Base-by-base conservation (phyloP, 2,797 vertebrate genomes). In the Melanogrammus aeglefinus region DNA sequence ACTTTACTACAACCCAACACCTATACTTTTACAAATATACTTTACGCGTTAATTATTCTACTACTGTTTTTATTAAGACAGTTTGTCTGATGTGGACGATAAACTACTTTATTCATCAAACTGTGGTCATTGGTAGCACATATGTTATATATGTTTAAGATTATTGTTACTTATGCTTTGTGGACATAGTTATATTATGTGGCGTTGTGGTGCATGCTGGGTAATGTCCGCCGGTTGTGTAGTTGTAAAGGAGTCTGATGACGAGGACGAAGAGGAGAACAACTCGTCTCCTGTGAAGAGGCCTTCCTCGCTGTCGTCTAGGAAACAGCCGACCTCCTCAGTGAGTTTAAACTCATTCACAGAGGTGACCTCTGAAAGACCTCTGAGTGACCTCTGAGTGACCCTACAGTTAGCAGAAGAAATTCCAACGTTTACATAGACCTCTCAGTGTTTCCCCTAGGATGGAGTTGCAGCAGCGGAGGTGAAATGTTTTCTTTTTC, bases 231-330 rank as follows among this genome's bases (percentile, higher is more conserved):
- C 47, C 12, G n/a, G n/a, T n/a, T n/a, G n/a, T n/a, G n/a, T n/a
- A n/a, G n/a, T 31, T 84, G 86, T 91, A 75, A 94, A 93, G 78
- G 92, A 92, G 16, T 91, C 90, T 18, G 92, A 93, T 0, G 92
- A 92, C 78, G 93, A 94, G 66, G 94, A 94, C 13, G 94, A 94
- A 16, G 93, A 95, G 78, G 95, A 95, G 82, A 93, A 95, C 86
- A 95, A 95, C 85, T 79, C 93, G 0, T 95, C 94, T 0, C 95
- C 95, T 0, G 92, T 95, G 78, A 95, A 95, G 80, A 91, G 94
- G 75, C 93, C 93, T 9, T 92, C 93, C 1, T 82, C 78, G 44
- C 82, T 92, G 71, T 76, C 80, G 75, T 75, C 80, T 0, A 86
- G 89, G 75, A 94, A 93, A 84, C 92, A 89, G 72, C 90, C 88